Base-by-base conservation (phyloP, 2,888 invertebrate species). In the Syrista parreyssii region DNA sequence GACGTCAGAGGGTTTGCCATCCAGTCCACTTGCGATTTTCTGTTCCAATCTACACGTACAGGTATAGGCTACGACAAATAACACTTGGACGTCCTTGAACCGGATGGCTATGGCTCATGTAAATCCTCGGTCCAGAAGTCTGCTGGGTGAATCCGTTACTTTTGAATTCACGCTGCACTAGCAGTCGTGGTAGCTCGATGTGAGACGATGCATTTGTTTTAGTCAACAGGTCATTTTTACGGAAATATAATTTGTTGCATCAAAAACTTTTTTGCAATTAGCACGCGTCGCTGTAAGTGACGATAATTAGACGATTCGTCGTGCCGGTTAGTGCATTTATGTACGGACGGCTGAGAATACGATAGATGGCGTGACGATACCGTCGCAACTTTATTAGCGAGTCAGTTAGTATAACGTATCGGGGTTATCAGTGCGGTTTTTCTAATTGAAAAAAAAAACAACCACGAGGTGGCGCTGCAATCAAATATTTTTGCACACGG, bases 381-480 rank as follows among this genome's bases (percentile, higher is more conserved):
- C 73, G 80, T 40, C 75, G 75, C 83, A 87, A 86, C 81, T 76
- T 84, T 82, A 82, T 89, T 88, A 88, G 86, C 81, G 84, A 81
- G 84, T 79, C 81, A 85, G 85, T 87, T 86, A 86, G 82, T 83
- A 82, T 83, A 55, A n/a, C 82, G 84, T 83, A 88, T 87, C 84
- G 84, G 75, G 88, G 84, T 85, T 85, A 83, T 74, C 80, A 79
- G 55, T 55, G 4, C 23, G 0, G 0, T 55, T 55, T 55, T 23
- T 55, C 9, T 1, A 15, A 23, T 23, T 55, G 9, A 23, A 9
- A 34, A 32, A 75, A 40, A 76, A 68, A 71, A 33, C 1, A 71
- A 12, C 4, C 4, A 75, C 3, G 55, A 68, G 68, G 33, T 12
- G n/a, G n/a, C 4, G 75, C 23, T 6, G 40, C 0, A 4, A 40